These are phyloP conservation scores for Chaetura pelagica DNA, from an alignment of 2,113 vertebrate genomes.

Conservation along the genomic window DNA sequence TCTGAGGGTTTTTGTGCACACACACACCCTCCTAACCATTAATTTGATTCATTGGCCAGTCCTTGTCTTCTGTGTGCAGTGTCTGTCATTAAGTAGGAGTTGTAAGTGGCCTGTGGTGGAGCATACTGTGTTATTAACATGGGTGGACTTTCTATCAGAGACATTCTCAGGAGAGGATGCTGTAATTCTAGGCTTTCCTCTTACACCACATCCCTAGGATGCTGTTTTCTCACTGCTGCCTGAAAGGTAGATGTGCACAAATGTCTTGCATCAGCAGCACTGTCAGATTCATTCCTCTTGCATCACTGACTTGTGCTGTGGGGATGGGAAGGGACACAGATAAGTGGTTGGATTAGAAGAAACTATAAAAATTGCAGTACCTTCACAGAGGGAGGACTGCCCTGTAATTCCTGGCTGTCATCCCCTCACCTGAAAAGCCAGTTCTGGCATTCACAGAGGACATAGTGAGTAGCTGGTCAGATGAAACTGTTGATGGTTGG, in stretches of 20 bases:
- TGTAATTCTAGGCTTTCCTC: constrained; percentile 55
- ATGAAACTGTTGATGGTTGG: neutral
- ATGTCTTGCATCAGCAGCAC: neutral
- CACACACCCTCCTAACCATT: neutral
- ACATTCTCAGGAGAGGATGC: neutral
- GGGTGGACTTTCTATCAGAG: rapidly evolving
- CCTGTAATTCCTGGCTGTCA: neutral
- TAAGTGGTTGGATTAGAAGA: neutral
- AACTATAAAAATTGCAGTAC: neutral
- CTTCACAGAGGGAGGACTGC: neutral
- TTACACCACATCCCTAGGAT: neutral
- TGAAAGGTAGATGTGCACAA: neutral
- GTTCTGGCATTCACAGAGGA: neutral
- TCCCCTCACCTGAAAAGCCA: neutral
- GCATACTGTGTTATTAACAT: neutral
- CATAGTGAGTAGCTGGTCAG: neutral
- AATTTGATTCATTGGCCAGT: neutral
- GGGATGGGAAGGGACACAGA: neutral
- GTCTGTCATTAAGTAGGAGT: neutral
- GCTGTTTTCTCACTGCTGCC: constrained; percentile 39
- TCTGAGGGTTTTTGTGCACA: neutral
- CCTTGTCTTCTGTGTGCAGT: neutral
- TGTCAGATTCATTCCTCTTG: neutral
- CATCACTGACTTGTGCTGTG: neutral
- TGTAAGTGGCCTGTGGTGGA: neutral